Conservation (phyloP, 2,888 invertebrate genomes). For the Scaptomyza reducta region DNA sequence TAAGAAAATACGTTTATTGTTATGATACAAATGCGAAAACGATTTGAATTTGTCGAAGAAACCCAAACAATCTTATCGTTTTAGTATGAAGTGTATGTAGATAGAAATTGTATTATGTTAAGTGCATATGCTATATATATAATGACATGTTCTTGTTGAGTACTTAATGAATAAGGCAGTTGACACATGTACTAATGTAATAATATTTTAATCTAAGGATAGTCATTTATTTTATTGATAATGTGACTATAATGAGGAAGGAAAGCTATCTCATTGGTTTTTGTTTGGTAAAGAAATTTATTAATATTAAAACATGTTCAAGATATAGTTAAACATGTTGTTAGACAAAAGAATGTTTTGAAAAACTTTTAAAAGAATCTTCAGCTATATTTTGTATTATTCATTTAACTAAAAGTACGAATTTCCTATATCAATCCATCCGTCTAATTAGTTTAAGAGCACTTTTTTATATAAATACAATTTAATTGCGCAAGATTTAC, state of each 20-base stretch:
- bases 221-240: background rate
- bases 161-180: conserved; percentile 2
- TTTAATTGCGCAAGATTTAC: background rate
- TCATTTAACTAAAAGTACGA: background rate
- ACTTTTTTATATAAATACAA: background rate
- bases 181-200: background rate
- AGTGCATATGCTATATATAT: background rate
- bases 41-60: conserved; percentile 1
- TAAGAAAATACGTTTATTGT: conserved; percentile 28
- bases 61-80: conserved; percentile 29
- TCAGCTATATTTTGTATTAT: background rate
- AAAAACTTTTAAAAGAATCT: too few relatives aligned
- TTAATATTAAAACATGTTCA: too few relatives aligned
- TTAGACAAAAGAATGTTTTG: too few relatives aligned
- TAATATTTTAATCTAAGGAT: background rate
- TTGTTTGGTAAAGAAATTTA: background rate
- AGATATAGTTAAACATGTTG: too few relatives aligned
- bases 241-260: background rate
- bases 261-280: background rate
- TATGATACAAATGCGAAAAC: conserved; percentile 19
- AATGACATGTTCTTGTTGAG: background rate
- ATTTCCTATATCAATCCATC: background rate
- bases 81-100: conserved; percentile 11
- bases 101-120: conserved; percentile 4
- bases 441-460: background rate